Evolutionary conservation across 2,888 invertebrate genomes (phyloP), one percentile per base, ranked within the genome.

Genomic region (Aphidius colemani): DNA sequence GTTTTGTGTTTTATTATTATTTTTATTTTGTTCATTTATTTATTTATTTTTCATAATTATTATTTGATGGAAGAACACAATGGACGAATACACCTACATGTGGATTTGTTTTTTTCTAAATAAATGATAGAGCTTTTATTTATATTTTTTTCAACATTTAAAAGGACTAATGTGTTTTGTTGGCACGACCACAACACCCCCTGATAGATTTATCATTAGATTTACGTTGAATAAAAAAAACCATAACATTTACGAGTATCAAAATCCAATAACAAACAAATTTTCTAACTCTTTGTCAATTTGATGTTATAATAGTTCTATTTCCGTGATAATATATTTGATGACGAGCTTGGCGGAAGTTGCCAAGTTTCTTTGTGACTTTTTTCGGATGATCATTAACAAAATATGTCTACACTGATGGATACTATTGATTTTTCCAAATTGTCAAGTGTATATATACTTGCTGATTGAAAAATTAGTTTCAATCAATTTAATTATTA

Each of bases 141-240:
- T 30, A 30, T 30, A 5, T 5, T 5, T 30, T 30, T 30, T 30
- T 30, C 30, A 30, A 30, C 30, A 30, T 30, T 30, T 30, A 30
- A 30, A 30, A 30, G 30, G 30, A 30, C 30, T 30, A 30, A 30
- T 30, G 30, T 30, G 30, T 30, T 30, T 30, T 30, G 30, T 30
- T 30, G 30, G 30, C 30, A 61, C 50, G 49, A 48, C 59, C 45
- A 61, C 64, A 65, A 66, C 66, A 56, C 70, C 41, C 64, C 63
- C 60, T 63, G 61, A 70, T 70, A 70, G 74, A 77, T 77, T 74
- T 70, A 74, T 77, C 76, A 70, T 74, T 74, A 68, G 69, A 71
- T 74, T 70, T 69, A 66, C 67, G 69, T 59, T 65, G 48, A 69
- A 58, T 48, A 40, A 56, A 46, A 48, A 48, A 48, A 45, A 18